Evolutionary conservation across 1,140 invertebrate genomes (phyloP).

Genomic region (Drosophila repleta): DNA sequence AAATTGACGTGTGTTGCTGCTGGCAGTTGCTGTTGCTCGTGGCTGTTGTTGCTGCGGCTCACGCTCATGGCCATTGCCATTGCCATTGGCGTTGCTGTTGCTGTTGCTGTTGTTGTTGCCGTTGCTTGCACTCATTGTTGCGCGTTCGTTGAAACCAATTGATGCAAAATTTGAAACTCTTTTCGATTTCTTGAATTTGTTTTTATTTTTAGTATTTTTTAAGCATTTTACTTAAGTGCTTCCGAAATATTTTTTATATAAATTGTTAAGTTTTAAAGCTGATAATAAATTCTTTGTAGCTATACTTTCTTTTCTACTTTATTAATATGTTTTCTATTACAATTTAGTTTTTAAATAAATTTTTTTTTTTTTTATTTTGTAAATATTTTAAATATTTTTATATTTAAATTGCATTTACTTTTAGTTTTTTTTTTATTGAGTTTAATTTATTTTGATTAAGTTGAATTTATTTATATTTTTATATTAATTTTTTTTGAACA

Average conservation of each 20-base stretch:
- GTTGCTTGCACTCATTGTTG: constrained; percentile 53
- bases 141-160: constrained; percentile 20
- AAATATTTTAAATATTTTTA: background rate
- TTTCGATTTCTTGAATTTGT: constrained; percentile 20
- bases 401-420: background rate
- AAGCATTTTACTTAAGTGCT: background rate
- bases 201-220: background rate
- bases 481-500: background rate
- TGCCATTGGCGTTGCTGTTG: constrained; percentile 21
- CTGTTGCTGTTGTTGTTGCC: constrained; percentile 19
- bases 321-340: background rate
- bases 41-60: constrained; percentile 51
- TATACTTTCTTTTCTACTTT: background rate
- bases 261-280: background rate
- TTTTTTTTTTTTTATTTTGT: no score
- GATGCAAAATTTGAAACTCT: constrained; percentile 3
- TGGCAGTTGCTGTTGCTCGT: constrained; percentile 43
- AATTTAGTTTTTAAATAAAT: no score
- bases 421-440: background rate
- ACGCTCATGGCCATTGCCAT: constrained; percentile 39
- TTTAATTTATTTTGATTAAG: background rate
- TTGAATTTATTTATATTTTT: background rate
- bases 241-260: background rate
- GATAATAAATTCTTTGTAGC: constrained; percentile 9
- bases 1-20: constrained; percentile 39